Percentiles rank a stretch among this genome's conserved stretches.
phyloP scores from a whole-genome alignment of 2,113 vertebrate species.

The Hiodon alosoides region DNA sequence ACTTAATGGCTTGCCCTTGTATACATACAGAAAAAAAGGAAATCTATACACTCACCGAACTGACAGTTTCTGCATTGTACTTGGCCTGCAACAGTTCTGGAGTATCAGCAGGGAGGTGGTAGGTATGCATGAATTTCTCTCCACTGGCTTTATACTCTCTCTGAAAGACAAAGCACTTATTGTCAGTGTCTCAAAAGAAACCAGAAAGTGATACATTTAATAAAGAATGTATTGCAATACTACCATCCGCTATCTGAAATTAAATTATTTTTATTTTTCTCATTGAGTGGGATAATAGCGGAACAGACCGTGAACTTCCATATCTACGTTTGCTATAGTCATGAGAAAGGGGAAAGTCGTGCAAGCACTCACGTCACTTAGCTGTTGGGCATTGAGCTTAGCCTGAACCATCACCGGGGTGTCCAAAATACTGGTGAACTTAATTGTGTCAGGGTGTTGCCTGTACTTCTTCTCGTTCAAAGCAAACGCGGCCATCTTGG shows the following conservation, averaged over 20 bases:
- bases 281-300: no score
- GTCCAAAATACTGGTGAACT: constrained; percentile 75
- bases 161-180: constrained; percentile 50
- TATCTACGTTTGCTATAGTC: no score
- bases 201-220: not conserved
- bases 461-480: constrained; percentile 81
- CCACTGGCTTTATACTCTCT: constrained; percentile 82
- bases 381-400: constrained; percentile 75
- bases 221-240: no score
- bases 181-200: not conserved
- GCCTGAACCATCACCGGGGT: constrained; percentile 83
- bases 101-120: constrained; percentile 72
- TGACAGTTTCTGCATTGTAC: constrained; percentile 83
- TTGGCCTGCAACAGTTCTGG: constrained; percentile 83
- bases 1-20: not conserved
- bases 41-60: constrained; percentile 67
- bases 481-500: constrained; percentile 68
- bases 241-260: not conserved
- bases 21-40: no score
- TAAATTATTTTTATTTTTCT: not conserved
- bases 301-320: no score
- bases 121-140: constrained; percentile 81
- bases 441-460: constrained; percentile 75
- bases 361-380: constrained; percentile 66
- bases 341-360: not conserved